Conservation (phyloP, 2,797 vertebrate species). For the Acipenser oxyrinchus region DNA sequence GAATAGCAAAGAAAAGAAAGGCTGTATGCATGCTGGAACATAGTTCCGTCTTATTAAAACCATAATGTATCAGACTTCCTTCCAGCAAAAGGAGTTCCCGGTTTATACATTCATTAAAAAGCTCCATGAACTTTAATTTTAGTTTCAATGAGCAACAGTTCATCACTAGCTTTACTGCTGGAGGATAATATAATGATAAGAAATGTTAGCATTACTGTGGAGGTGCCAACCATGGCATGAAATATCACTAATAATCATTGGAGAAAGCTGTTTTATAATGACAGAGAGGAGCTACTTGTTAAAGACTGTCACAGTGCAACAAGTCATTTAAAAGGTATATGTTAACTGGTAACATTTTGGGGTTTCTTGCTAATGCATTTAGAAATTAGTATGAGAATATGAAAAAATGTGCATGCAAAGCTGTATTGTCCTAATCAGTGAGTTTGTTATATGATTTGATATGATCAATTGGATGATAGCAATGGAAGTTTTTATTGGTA, state of each 20-base stretch:
- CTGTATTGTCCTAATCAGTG: no score
- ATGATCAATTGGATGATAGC: no score
- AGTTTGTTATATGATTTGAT: no score
- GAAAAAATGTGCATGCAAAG: neutral
- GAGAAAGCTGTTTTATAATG: neutral
- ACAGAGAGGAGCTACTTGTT: neutral
- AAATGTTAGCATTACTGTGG: neutral
- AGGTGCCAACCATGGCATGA: neutral
- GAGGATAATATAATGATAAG: neutral
- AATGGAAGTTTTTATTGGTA: no score
- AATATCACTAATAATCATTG: neutral
- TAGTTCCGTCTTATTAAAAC: neutral
- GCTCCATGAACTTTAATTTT: neutral
- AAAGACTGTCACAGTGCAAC: neutral
- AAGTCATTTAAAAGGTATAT: no score
- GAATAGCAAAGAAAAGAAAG: neutral
- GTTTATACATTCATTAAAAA: neutral
- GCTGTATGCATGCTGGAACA: neutral
- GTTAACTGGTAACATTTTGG: no score
- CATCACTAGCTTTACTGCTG: neutral
- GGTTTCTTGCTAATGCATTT: no score
- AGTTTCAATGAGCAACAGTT: neutral
- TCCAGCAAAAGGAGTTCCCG: neutral
- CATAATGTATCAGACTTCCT: neutral
- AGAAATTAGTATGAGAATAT: neutral